Base-by-base conservation (phyloP, 2,113 vertebrate species). In the Ailurus styani region DNA sequence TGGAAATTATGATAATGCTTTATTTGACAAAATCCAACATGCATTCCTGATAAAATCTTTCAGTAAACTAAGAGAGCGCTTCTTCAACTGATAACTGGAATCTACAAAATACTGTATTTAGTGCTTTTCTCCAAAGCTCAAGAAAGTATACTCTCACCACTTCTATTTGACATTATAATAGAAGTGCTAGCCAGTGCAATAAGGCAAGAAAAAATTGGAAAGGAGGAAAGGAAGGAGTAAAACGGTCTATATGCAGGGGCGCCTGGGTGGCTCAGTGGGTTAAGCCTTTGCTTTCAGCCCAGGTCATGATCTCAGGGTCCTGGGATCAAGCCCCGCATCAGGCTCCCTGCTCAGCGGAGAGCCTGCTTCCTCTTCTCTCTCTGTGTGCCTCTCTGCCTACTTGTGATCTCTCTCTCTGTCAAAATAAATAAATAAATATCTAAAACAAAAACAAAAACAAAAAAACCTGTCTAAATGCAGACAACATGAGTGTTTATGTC, bases 181-280 rank as follows among this genome's bases (percentile, higher is more conserved):
- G 62, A 86, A 34, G 34, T 72, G 52, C 18, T 66, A 90, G 37
- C 52, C 31, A 91, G n/a, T 34, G 15, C 17, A 78, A 52, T 55
- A 92, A 72, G 40, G 42, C 18, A 88, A 89, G 50, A 82, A 90
- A 75, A 96, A 87, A 73, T 31, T 89, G 27, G 47, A 87, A 97
- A n/a, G 6, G 1, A 57, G 47, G 75, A 57, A 77, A 78, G 31
- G 7, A 60, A 96, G 17, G 57, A 1, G 11, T 40, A 31, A 84
- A 87, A 68, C 10, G 62, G 3, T 70, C 21, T 91, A 85, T 57
- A 47, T 68, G 23, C 1, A 91, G 79, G n/a, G n/a, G n/a, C n/a
- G n/a, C n/a, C n/a, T n/a, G n/a, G n/a, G n/a, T n/a, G n/a, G n/a
- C n/a, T n/a, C n/a, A n/a, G n/a, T n/a, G n/a, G n/a, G n/a, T n/a